A percentile compares a stretch with the other conserved stretches of the same genome.
Conservation (phyloP, 1,140 invertebrate genomes). For the Lasioglossum albipes region DNA sequence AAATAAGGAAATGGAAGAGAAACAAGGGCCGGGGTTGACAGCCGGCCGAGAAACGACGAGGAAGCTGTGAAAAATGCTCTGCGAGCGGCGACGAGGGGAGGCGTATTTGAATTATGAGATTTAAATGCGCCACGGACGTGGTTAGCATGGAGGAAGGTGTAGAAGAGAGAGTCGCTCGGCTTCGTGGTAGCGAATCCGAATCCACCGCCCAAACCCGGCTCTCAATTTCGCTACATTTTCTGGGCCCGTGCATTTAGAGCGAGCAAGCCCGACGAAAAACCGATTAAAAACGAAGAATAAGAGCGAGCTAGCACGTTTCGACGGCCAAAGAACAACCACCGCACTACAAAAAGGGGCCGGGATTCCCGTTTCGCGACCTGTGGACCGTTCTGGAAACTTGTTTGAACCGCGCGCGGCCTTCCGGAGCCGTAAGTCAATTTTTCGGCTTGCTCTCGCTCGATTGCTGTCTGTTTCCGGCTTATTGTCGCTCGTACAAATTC, state of each 20-base stretch:
- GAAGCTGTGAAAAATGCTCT: conserved; percentile 22
- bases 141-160: conserved; percentile 15
- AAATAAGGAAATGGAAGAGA: conserved; percentile 44
- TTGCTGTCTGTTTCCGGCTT: no score
- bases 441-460: no score
- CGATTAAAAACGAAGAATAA: conserved; percentile 8
- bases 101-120: conserved; percentile 49
- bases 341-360: not conserved
- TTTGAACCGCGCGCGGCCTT: no score
- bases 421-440: no score
- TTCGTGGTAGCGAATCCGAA: not conserved
- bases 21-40: conserved; percentile 5
- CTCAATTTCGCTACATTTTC: conserved; percentile 37
- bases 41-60: not conserved
- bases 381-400: not conserved
- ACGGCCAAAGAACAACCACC: conserved; percentile 13
- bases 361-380: not conserved
- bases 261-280: not conserved
- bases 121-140: conserved; percentile 38
- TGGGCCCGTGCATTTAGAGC: not conserved
- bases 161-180: no score
- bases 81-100: not conserved
- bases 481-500: no score
- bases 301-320: not conserved
- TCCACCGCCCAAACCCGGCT: not conserved